Conservation (phyloP, 2,888 invertebrate species). For the Chymomyza fuscimana region DNA sequence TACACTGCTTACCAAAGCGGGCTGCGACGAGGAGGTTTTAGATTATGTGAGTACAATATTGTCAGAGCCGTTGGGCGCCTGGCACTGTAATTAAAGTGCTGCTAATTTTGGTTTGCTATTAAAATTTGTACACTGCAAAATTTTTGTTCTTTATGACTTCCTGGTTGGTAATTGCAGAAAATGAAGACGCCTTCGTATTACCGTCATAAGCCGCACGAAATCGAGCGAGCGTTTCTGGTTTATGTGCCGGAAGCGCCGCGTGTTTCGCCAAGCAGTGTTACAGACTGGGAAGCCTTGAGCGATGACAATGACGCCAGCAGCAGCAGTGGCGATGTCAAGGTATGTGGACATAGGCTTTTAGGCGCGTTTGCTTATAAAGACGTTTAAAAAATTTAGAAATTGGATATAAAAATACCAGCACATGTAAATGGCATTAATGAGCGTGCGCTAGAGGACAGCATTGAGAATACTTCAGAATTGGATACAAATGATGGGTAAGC, state of each 20-base stretch:
- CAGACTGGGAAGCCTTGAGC: slow-evolving; percentile 80
- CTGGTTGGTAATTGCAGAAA: slow-evolving; percentile 82
- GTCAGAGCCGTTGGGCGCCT: neutral
- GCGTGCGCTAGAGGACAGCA: slow-evolving; percentile 68
- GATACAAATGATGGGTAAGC: slow-evolving; percentile 76
- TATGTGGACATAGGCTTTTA: slow-evolving; percentile 25
- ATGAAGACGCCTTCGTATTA: slow-evolving; percentile 91
- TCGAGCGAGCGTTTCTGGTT: slow-evolving; percentile 86
- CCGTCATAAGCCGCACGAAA: slow-evolving; percentile 86
- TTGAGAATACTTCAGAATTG: slow-evolving; percentile 77
- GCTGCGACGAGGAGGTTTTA: slow-evolving; percentile 90
- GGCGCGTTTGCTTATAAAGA: neutral
- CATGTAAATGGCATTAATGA: slow-evolving; percentile 69
- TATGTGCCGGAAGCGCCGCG: slow-evolving; percentile 91
- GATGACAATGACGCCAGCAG: slow-evolving; percentile 79
- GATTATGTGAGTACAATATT: slow-evolving; percentile 87
- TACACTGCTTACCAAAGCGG: slow-evolving; percentile 88
- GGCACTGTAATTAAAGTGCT: slow-evolving; percentile 10
- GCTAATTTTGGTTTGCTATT: slow-evolving; percentile 27
- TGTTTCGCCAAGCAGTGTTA: slow-evolving; percentile 86
- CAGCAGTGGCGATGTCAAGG: slow-evolving; percentile 65
- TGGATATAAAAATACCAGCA: slow-evolving; percentile 62
- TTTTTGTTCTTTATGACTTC: slow-evolving; percentile 14
- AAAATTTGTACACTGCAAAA: slow-evolving; percentile 38
- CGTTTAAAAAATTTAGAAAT: slow-evolving; percentile 54